phyloP scores from a whole-genome alignment of 2,113 vertebrate genomes.

The Pseudolaguvia tuberculata region DNA sequence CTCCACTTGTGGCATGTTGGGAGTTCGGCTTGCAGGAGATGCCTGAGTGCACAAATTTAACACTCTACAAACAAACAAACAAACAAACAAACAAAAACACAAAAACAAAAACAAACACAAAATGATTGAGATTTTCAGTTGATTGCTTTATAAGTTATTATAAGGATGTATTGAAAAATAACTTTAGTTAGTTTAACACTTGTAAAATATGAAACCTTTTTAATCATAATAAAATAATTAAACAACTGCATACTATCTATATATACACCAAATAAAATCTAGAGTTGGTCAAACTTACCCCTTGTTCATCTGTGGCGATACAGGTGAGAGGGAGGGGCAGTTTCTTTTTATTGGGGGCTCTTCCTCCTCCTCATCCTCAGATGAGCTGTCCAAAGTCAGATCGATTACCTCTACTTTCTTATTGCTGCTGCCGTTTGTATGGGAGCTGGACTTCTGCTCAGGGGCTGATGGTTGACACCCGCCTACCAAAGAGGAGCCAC shows the following conservation, averaged over 20 bases:
- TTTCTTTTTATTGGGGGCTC: constrained; percentile 82
- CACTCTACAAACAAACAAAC: constrained; percentile 60
- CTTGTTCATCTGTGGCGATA: constrained; percentile 83
- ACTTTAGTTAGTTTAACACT: too few relatives aligned
- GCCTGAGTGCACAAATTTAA: constrained; percentile 89
- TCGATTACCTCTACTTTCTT: constrained; percentile 97
- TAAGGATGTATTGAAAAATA: too few relatives aligned
- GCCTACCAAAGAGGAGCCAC: constrained; percentile 54
- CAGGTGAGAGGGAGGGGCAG: constrained; percentile 87
- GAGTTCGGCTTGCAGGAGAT: constrained; percentile 88
- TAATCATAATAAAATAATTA: too few relatives aligned
- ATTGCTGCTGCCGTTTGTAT: constrained; percentile 66
- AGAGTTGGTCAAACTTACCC: constrained; percentile 72
- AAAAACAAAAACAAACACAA: constrained; percentile 5
- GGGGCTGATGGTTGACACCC: constrained; percentile 75
- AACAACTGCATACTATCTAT: too few relatives aligned
- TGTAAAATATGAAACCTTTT: too few relatives aligned
- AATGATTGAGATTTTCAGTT: too few relatives aligned
- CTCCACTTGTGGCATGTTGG: constrained; percentile 89
- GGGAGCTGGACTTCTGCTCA: constrained; percentile 78
- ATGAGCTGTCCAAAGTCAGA: constrained; percentile 94
- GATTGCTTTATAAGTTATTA: too few relatives aligned
- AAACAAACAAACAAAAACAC: constrained; percentile 16
- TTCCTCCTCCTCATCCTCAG: constrained; percentile 85
- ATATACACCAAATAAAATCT: too few relatives aligned